These are phyloP conservation scores for Sialia sialis DNA, from an alignment of 2,113 vertebrate genomes.

Conservation along the genomic window DNA sequence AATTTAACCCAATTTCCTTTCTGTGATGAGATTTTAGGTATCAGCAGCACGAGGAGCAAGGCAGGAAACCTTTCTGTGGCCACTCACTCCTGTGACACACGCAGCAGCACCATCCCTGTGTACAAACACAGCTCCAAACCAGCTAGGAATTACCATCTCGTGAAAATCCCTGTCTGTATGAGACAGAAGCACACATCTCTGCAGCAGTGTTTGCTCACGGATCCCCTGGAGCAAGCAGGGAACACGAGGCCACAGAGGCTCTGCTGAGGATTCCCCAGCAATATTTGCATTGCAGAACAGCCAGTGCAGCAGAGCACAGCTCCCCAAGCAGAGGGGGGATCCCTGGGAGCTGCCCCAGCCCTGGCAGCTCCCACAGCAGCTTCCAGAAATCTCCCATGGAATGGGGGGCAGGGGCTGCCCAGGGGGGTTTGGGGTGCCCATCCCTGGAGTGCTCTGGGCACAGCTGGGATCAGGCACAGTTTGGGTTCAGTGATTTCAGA, in stretches of 20 bases:
- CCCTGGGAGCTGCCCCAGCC: not conserved
- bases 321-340: not conserved
- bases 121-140: not conserved
- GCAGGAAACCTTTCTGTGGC: not conserved
- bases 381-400: not conserved
- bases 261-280: not conserved
- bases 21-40: not conserved
- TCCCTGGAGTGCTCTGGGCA: not conserved
- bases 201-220: not conserved
- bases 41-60: not conserved
- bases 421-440: not conserved
- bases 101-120: accelerated
- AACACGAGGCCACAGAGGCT: not conserved
- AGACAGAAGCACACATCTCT: not conserved
- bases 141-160: not conserved
- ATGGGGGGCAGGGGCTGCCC: not conserved
- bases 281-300: constrained; percentile 27
- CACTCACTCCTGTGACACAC: accelerated
- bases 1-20: not conserved
- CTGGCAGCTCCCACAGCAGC: not conserved
- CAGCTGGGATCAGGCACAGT: accelerated
- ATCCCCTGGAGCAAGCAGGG: not conserved
- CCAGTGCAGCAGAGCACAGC: not conserved
- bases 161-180: not conserved
- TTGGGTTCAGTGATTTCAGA: accelerated